A percentile compares a stretch with the other conserved stretches of the same genome.
These are phyloP conservation scores for Notocelia uddmanniana DNA, from an alignment of 2,888 invertebrate species.

Conservation along the genomic window DNA sequence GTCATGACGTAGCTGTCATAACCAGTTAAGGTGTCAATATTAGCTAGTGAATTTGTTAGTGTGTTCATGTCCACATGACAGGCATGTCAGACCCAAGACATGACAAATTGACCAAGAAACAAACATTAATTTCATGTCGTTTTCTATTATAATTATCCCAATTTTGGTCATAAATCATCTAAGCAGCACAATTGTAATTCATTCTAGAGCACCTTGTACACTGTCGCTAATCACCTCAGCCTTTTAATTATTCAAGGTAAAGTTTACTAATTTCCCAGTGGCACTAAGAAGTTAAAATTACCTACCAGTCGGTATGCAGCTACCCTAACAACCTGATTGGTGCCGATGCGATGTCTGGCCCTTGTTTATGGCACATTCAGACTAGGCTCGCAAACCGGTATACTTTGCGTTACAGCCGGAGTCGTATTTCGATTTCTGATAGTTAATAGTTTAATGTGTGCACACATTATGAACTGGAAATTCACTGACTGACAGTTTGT, in stretches of 20 bases:
- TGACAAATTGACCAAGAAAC: no score
- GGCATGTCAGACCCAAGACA: no score
- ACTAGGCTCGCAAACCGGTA: conserved; percentile 58
- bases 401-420: conserved; percentile 55
- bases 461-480: not conserved
- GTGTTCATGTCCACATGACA: no score
- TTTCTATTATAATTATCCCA: no score
- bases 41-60: no score
- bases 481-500: not conserved
- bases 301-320: conserved; percentile 9
- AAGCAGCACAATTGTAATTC: no score
- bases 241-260: not conserved
- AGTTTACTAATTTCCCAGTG: not conserved
- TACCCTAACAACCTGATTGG: conserved; percentile 51
- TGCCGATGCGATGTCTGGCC: conserved; percentile 56
- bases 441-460: conserved; percentile 23
- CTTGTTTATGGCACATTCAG: conserved; percentile 51
- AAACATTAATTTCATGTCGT: no score
- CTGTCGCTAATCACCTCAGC: no score
- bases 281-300: not conserved
- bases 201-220: no score
- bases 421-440: conserved; percentile 28
- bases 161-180: no score
- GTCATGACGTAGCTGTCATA: not conserved
- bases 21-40: no score